Evolutionary conservation across 2,888 invertebrate species (phyloP).

Genomic region (Drosophila mercatorum): DNA sequence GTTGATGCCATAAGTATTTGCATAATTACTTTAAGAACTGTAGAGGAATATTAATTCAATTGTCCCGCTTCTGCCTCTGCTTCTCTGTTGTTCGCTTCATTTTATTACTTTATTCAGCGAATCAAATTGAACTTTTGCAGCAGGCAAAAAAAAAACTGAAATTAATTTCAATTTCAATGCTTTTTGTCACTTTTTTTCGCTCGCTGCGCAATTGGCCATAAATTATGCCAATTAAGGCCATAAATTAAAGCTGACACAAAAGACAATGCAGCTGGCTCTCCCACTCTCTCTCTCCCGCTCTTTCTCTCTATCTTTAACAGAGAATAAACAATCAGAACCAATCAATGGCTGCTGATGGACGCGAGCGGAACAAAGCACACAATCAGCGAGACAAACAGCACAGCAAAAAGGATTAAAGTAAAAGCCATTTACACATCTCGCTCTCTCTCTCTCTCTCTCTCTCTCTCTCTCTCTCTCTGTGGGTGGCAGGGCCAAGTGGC

Average conservation of each 20-base stretch:
- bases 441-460: background rate
- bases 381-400: conserved; percentile 61
- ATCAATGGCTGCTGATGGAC: conserved; percentile 68
- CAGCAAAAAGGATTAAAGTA: conserved; percentile 81
- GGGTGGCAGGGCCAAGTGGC: conserved; percentile 68
- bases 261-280: conserved; percentile 15
- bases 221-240: conserved; percentile 75
- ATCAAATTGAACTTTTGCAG: conserved; percentile 21
- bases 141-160: conserved; percentile 8
- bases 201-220: conserved; percentile 51
- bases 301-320: conserved; percentile 7
- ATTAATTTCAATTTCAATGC: conserved; percentile 38
- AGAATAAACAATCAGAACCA: conserved; percentile 70
- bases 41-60: background rate
- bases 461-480: conserved; percentile 7
- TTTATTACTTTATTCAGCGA: conserved; percentile 6
- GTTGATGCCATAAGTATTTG: background rate
- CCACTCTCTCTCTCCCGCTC: background rate
- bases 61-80: background rate
- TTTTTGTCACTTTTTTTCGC: conserved; percentile 17
- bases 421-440: conserved; percentile 68
- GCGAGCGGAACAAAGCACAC: conserved; percentile 60
- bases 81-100: background rate
- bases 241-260: conserved; percentile 63
- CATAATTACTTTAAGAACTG: conserved; percentile 8